phyloP scores from a whole-genome alignment of 2,797 vertebrate genomes.

The Lacerta viridis region DNA sequence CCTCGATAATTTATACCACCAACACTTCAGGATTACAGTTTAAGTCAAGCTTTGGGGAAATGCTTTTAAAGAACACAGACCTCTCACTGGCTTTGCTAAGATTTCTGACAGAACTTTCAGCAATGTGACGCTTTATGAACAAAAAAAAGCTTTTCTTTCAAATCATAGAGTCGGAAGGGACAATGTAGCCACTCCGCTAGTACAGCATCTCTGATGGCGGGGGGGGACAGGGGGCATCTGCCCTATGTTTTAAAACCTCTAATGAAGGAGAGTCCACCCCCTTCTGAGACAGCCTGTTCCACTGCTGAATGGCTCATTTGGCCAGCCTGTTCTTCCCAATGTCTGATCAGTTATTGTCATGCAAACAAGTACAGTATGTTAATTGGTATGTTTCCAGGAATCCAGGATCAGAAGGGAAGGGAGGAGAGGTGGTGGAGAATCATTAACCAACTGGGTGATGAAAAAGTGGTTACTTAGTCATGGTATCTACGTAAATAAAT shows the following conservation, averaged over 20 bases:
- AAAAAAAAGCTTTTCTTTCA: not conserved
- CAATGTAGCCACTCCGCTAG: too few species aligned
- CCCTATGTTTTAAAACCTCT: too few species aligned
- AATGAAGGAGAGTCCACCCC: too few species aligned
- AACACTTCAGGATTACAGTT: not conserved
- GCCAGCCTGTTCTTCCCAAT: too few species aligned
- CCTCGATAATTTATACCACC: too few species aligned
- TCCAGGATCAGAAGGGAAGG: not conserved
- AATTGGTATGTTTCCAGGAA: too few species aligned
- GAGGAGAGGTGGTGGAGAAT: not conserved
- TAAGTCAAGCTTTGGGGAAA: not conserved
- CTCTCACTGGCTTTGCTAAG: not conserved
- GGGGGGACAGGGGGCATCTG: too few species aligned
- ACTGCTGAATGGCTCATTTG: too few species aligned
- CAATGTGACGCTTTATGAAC: not conserved
- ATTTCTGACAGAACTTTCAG: not conserved
- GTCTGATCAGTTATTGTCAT: not conserved
- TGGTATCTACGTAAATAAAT: not conserved
- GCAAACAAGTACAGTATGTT: not conserved
- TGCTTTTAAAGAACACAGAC: not conserved
- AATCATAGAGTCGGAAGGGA: too few species aligned
- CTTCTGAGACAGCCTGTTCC: too few species aligned
- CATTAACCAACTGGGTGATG: not conserved
- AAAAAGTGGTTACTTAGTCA: not conserved
- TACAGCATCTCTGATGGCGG: too few species aligned